These are phyloP conservation scores for Liposcelis brunnea DNA, from an alignment of 2,888 invertebrate species.

Conservation along the genomic window DNA sequence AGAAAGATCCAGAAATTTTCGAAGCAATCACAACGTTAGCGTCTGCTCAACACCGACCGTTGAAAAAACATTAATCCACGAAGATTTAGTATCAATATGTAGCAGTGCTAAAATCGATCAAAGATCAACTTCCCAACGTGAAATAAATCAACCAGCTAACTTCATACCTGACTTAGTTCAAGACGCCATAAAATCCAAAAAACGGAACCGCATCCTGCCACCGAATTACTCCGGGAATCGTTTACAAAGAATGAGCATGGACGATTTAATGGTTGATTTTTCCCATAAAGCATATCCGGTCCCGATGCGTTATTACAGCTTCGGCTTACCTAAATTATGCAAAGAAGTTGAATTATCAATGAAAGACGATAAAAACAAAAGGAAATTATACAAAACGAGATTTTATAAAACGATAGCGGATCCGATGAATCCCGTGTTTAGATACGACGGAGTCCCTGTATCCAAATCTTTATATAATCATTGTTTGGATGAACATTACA, in stretches of 20 bases:
- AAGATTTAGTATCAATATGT: constrained; percentile 13
- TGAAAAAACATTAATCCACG: constrained; percentile 11
- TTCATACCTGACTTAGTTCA: constrained; percentile 3
- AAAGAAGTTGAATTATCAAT: constrained; percentile 17
- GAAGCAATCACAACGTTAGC: constrained; percentile 1
- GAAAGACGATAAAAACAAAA: constrained; percentile 14
- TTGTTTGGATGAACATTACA: constrained; percentile 46
- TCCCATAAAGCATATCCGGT: constrained; percentile 20
- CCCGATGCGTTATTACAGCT: constrained; percentile 36
- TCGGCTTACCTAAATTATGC: constrained; percentile 27
- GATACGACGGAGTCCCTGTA: constrained; percentile 52
- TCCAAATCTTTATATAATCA: constrained; percentile 55
- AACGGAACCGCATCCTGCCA: not conserved
- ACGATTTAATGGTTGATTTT: constrained; percentile 7
- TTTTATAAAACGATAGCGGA: constrained; percentile 57
- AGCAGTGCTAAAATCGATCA: constrained; percentile 8
- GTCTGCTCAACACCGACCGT: constrained; percentile 4
- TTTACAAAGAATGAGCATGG: constrained; percentile 2
- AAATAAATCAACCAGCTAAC: not conserved
- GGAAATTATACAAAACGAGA: constrained; percentile 17
- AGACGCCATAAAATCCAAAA: not conserved
- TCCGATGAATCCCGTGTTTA: constrained; percentile 59
- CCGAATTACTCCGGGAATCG: not conserved
- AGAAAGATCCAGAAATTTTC: constrained; percentile 5
- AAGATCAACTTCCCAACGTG: not conserved